phyloP scores from a whole-genome alignment of 2,797 vertebrate species.

The Poeciliopsis presidionis region DNA sequence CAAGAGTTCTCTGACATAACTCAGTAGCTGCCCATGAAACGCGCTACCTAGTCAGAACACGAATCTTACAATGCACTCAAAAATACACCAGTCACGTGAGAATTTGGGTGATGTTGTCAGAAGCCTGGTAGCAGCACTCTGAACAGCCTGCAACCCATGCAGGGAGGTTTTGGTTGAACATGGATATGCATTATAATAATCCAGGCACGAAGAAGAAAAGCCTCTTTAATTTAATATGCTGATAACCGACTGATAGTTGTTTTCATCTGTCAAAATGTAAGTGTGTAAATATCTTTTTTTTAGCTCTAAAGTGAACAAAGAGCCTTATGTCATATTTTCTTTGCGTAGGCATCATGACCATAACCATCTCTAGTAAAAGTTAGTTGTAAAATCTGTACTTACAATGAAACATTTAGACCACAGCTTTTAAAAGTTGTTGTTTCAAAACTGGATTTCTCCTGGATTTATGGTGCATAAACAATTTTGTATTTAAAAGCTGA shows the following conservation, averaged over 20 bases:
- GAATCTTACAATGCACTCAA: neutral
- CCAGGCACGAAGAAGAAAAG: neutral
- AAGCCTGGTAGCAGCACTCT: neutral
- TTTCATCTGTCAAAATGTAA: neutral
- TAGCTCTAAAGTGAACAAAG: neutral
- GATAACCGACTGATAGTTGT: neutral
- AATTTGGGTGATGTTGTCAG: neutral
- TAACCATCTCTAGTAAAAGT: neutral
- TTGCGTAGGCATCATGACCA: neutral
- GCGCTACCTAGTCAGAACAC: neutral
- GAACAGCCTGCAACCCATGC: neutral
- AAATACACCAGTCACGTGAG: neutral
- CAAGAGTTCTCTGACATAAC: neutral
- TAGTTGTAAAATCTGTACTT: neutral
- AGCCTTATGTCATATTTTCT: neutral
- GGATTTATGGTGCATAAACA: neutral
- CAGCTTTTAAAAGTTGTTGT: neutral
- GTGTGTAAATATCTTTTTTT: neutral
- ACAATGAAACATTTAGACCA: neutral
- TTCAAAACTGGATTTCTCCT: neutral
- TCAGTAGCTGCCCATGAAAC: neutral
- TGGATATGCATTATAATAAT: neutral
- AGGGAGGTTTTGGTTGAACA: neutral
- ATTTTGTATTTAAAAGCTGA: neutral
- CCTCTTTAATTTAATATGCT: neutral